Percentiles rank a stretch among this genome's conserved stretches.
Evolutionary conservation across 2,797 vertebrate genomes (phyloP).

Genomic region (Xiphophorus birchmanni): DNA sequence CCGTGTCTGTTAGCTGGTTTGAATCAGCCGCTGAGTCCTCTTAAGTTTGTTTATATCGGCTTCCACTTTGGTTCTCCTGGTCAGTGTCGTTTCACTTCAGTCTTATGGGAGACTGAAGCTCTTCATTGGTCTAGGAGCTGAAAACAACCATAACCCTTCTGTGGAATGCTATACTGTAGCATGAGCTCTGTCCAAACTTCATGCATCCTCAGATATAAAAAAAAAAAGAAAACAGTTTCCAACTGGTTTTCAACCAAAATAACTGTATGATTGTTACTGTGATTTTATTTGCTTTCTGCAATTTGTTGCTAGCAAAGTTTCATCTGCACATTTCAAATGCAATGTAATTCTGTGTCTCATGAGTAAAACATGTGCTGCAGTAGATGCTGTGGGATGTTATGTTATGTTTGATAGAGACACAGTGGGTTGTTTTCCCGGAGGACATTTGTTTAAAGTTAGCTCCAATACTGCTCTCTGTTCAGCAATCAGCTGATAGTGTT

Average conservation of each 20-base stretch:
- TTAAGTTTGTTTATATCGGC: neutral
- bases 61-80: neutral
- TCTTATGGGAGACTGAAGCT: neutral
- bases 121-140: neutral
- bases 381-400: neutral
- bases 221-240: no score
- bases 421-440: neutral
- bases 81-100: neutral
- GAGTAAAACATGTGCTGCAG: neutral
- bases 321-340: neutral
- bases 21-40: neutral
- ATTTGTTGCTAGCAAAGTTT: neutral
- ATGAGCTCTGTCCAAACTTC: neutral
- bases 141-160: neutral
- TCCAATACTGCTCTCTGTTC: neutral
- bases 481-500: neutral
- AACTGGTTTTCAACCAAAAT: neutral
- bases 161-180: neutral
- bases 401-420: neutral
- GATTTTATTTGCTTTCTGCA: neutral
- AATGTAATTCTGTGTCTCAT: neutral
- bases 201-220: neutral
- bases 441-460: conserved; percentile 2
- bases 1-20: neutral
- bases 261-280: neutral